Evolutionary conservation across 2,888 invertebrate genomes (phyloP), one percentile per base, ranked within the genome.

Genomic region (Stenolophus ochropezus): DNA sequence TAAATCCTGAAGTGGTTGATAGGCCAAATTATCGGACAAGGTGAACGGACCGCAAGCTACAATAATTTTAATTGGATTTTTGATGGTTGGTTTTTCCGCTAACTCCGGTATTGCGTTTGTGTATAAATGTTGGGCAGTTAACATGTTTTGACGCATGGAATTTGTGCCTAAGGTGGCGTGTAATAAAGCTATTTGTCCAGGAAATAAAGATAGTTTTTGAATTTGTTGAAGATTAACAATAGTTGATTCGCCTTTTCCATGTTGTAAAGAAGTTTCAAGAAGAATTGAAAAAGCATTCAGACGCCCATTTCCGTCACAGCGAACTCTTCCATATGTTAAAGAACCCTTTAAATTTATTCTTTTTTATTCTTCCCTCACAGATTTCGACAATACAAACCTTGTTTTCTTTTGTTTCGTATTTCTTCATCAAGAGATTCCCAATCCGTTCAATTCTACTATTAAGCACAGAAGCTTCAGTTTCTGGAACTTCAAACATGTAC

Each of bases 31-130:
- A 85, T 95, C 94, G 1, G 92, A 91, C 2, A 94, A 91, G 0
- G 97, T 96, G 87, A 94, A 98, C 0, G 98, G 98, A 0, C 97
- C 98, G 21, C 95, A 91, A 0, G 95, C 96, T 51, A 96, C 90
- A 11, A 96, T 91, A 82, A 97, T 89, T 85, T 93, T 92, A 73
- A 95, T 83, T 83, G 91, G 90, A 4, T 27, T 20, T 14, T 21
- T 83, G 76, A 90, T 90, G 86, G 89, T 88, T 79, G 89, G 90
- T 81, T 88, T 90, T 85, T 88, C 89, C 1, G 90, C 88, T 85
- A 86, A 89, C 4, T 88, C 86, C 25, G 91, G 87, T 18, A 89
- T 87, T 1, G 91, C 92, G 84, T 94, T 93, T 1, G 90, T 88
- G 86, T 91, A 92, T 2, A 97, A 88, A 85, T 94, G 92, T 27